Base-by-base conservation (phyloP, 2,113 vertebrate species). In the Dendrocopos noguchii region DNA sequence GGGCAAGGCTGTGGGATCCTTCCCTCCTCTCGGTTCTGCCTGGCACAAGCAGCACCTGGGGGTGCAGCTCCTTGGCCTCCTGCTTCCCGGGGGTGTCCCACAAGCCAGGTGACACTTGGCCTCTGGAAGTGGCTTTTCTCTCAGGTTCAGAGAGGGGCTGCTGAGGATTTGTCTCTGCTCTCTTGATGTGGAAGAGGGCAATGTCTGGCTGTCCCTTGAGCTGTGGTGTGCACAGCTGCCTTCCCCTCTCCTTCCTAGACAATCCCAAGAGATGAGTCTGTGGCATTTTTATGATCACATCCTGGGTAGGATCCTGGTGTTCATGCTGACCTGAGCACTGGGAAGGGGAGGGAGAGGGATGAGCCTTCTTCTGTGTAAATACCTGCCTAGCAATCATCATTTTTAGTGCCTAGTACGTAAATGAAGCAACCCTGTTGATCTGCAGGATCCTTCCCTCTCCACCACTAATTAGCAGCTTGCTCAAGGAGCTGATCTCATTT, bases 341-440 rank as follows among this genome's bases (percentile, higher is more conserved):
- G 53, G 24, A 86, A 90, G 19, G 31, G 57, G 59, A 92, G 52
- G 81, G 72, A 80, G 88, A 67, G 33, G 25, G n/a, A 20, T 10
- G 42, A 78, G 68, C 82, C 86, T 93, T 46, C 77, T 80, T 56
- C 82, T 63, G 39, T 95, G 94, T 97, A 95, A 95, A 96, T 95
- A 91, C 56, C 63, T 90, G 82, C 90, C 80, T 90, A 94, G 80
- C 96, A 95, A 95, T 90, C 89, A 82, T 87, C 85, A 73, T 84
- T 91, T 94, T 79, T 95, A 95, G 96, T 96, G 96, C 91, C 94
- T 96, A 88, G 91, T 87, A 86, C 74, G 88, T 84, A 95, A 95
- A 95, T 79, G 74, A 83, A 93, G 87, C 93, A 80, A 20, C 75
- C 73, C 80, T 53, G 63, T 74, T 47, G 90, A 95, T 90, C 94